Conservation (phyloP, 2,113 vertebrate genomes). For the Rana temporaria region DNA sequence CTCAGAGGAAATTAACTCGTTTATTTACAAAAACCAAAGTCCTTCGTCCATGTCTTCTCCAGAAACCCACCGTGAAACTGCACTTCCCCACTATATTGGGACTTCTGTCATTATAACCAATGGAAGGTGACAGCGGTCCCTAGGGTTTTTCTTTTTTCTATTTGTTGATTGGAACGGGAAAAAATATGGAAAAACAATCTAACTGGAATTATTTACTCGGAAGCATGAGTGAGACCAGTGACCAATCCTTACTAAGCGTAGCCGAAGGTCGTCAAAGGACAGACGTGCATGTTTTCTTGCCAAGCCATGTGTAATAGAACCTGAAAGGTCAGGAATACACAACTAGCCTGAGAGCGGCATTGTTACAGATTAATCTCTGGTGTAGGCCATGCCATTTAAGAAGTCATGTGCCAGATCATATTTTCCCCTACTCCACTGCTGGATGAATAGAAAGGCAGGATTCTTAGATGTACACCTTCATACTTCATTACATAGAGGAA, state of each 20-base stretch:
- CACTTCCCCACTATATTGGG: slow-evolving; percentile 83
- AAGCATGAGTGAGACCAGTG: slow-evolving; percentile 60
- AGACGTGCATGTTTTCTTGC: slow-evolving; percentile 50
- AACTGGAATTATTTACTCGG: slow-evolving; percentile 56
- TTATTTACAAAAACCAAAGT: slow-evolving; percentile 76
- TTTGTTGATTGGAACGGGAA: slow-evolving; percentile 21
- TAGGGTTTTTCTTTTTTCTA: not conserved
- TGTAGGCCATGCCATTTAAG: slow-evolving; percentile 57
- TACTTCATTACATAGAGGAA: slow-evolving; percentile 67
- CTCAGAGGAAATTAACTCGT: slow-evolving; percentile 69
- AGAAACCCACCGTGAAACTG: slow-evolving; percentile 73
- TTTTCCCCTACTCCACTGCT: slow-evolving; percentile 55
- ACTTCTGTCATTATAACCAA: slow-evolving; percentile 93
- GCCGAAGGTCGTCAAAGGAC: slow-evolving; percentile 59
- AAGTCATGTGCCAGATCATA: slow-evolving; percentile 67
- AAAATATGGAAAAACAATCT: slow-evolving; percentile 20
- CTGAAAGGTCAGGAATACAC: slow-evolving; percentile 57
- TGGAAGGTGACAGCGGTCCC: slow-evolving; percentile 81
- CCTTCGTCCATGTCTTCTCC: slow-evolving; percentile 75
- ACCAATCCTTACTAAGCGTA: slow-evolving; percentile 59
- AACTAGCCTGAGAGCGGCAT: slow-evolving; percentile 56
- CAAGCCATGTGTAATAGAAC: slow-evolving; percentile 51
- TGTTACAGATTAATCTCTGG: slow-evolving; percentile 58
- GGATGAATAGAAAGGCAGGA: slow-evolving; percentile 59
- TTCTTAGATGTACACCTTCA: slow-evolving; percentile 62